phyloP scores from a whole-genome alignment of 2,113 vertebrate genomes.

The Illadopsis cleaveri region DNA sequence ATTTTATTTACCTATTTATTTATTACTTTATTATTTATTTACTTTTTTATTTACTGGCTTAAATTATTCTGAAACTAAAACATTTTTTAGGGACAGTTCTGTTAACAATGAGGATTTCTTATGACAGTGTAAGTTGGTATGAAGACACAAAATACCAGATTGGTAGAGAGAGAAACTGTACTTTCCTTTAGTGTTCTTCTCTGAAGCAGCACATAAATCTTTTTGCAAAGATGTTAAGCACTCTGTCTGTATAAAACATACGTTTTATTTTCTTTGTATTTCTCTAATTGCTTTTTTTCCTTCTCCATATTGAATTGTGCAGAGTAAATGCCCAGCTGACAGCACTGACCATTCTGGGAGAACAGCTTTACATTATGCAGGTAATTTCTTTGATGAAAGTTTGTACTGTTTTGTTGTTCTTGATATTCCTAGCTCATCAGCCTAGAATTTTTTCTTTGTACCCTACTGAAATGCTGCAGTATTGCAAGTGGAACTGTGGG shows the following conservation, averaged over 20 bases:
- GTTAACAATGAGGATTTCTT: not conserved
- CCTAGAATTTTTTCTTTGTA: not conserved
- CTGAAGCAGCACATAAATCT: not conserved
- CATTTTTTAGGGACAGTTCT: not conserved
- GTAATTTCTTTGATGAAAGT: constrained; percentile 66
- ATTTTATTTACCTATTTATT: not conserved
- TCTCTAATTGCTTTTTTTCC: not conserved
- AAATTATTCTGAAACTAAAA: not conserved
- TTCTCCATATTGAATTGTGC: not conserved
- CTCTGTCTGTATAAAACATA: not conserved
- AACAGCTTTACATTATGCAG: constrained; percentile 92
- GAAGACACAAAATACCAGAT: not conserved
- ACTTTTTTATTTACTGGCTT: not conserved
- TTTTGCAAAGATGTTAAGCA: not conserved
- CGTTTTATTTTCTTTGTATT: not conserved
- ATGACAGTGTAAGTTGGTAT: not conserved
- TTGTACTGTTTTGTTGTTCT: not conserved
- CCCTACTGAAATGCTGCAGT: not conserved
- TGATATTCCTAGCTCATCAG: not conserved
- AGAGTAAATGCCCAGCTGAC: constrained; percentile 89
- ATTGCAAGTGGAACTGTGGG: not conserved
- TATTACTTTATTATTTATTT: not conserved
- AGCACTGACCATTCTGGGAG: constrained; percentile 82
- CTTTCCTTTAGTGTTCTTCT: not conserved
- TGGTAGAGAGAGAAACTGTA: not conserved